Conservation (phyloP, 2,797 vertebrate species). For the Gila robusta region DNA sequence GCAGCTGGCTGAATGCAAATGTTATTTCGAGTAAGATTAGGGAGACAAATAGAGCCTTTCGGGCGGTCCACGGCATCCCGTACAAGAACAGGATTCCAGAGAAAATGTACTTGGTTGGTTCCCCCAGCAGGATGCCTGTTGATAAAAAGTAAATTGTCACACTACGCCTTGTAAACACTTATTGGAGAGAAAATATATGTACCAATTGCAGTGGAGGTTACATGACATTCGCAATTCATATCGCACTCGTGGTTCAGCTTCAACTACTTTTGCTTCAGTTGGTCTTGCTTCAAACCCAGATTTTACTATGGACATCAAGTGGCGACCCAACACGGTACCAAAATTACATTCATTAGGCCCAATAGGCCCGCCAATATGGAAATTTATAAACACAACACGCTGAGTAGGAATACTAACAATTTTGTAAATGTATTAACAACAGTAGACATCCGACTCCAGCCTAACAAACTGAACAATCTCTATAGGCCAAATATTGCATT, state of each 20-base stretch:
- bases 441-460: background rate
- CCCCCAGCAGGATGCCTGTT: conserved; percentile 19
- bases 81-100: conserved; percentile 47
- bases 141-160: conserved; percentile 25
- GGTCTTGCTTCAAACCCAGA: background rate
- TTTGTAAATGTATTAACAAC: background rate
- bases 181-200: conserved; percentile 33
- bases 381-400: background rate
- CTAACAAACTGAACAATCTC: background rate
- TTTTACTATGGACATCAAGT: background rate
- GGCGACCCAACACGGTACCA: background rate
- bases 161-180: conserved; percentile 22
- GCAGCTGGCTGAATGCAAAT: conserved; percentile 74
- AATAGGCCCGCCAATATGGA: background rate
- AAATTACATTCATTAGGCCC: background rate
- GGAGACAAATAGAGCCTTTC: conserved; percentile 69
- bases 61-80: conserved; percentile 38
- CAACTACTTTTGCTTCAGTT: background rate
- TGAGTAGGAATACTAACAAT: background rate
- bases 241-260: background rate
- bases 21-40: conserved; percentile 75
- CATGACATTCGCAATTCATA: conserved; percentile 9
- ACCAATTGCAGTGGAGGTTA: background rate
- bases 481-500: background rate
- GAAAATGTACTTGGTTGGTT: conserved; percentile 29